Evolutionary conservation across 53 echinoderm and acorn worm species (phyloP), one percentile per base, ranked within the genome.

Genomic region (Glandiceps talaboti): DNA sequence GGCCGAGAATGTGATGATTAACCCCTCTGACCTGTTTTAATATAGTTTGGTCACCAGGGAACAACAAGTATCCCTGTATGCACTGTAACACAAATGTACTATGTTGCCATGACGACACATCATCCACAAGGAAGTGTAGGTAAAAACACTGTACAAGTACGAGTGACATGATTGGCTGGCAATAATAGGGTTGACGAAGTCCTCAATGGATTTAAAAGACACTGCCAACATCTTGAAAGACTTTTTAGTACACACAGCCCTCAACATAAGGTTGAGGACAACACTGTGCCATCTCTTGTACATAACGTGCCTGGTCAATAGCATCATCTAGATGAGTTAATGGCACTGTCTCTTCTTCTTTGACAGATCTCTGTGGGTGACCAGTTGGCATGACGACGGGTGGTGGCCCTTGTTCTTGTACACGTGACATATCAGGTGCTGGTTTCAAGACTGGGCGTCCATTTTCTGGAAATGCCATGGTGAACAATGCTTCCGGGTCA

Each of bases 401-500:
- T 20, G 64, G 64, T 6, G 64, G 64, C 20, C 64, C 20, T 45
- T 45, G 64, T 12, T 45, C 64, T 6, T 6, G 64, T 20, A 45
- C 64, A 12, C 20, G 64, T 6, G 64, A 45, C 20, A 45, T 6
- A 20, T 45, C 64, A 45, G 6, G 64, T 12, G 64, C 64, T 45
- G 64, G 64, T 45, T 45, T 45, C 12, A 92, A 86, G 1, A 85
- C 79, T 14, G 92, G 77, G 30, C 93, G 91, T 30, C 92, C 83
- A 26, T 92, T 92, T 28, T 97, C 97, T 0, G 93, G 93, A 82
- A 97, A 97, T 0, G 97, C 93, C 89, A 97, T 93, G 88, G 92
- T 97, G 82, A 97, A 97, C 1, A 97, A 88, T 1, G 97, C 97
- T 82, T 97, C 97, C 0, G 97, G 97, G 83, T 97, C 97, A 79